Evolutionary conservation across 2,113 vertebrate species (phyloP).

Genomic region (Aspidoscelis tigris): DNA sequence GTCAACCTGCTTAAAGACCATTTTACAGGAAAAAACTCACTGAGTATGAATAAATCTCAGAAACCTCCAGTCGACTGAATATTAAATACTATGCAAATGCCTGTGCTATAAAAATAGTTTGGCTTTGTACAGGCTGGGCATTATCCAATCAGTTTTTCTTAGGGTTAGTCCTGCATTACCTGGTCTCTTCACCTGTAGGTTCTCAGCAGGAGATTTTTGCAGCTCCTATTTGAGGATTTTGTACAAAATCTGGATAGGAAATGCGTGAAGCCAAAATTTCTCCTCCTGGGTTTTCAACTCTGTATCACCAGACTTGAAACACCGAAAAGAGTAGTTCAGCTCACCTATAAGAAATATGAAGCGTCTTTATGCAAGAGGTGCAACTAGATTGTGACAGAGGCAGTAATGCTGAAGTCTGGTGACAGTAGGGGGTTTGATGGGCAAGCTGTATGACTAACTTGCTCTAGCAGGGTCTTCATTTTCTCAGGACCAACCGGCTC

Average conservation of each 20-base stretch:
- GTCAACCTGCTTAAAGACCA: neutral
- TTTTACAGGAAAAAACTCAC: neutral
- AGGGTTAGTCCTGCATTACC: neutral
- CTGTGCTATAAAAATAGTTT: neutral
- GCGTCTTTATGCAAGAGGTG: neutral
- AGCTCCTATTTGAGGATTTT: neutral
- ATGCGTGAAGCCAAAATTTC: neutral
- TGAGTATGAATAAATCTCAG: neutral
- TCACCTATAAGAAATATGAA: neutral
- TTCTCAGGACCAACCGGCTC: neutral
- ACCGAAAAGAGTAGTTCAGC: neutral
- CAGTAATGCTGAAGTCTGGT: neutral
- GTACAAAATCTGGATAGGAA: neutral
- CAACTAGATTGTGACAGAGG: neutral
- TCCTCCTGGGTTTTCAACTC: neutral
- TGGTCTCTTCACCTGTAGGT: neutral
- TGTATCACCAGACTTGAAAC: neutral
- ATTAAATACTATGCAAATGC: neutral
- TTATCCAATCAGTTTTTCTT: neutral
- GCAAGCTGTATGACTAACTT: neutral
- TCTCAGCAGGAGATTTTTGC: neutral
- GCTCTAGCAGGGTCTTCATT: no score
- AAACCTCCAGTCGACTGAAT: neutral
- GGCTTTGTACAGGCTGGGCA: neutral
- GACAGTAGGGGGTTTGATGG: neutral